Conservation (phyloP, 2,888 invertebrate genomes). For the Aquatica leii region DNA sequence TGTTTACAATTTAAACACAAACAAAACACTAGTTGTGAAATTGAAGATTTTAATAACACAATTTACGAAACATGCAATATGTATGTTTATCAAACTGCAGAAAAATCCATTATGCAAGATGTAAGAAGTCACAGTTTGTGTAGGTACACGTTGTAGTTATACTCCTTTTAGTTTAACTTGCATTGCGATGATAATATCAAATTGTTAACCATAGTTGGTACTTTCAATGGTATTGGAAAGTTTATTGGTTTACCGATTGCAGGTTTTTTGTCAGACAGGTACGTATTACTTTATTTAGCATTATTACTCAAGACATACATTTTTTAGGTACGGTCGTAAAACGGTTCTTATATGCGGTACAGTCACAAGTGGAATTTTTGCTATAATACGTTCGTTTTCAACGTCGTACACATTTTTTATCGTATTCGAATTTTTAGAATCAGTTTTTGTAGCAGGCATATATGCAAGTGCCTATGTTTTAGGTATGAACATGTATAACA, state of each 20-base stretch:
- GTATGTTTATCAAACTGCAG: slow-evolving; percentile 51
- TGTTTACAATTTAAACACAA: slow-evolving; percentile 42
- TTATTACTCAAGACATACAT: too few species aligned
- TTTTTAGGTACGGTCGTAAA: too few species aligned
- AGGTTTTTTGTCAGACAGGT: slow-evolving; percentile 68
- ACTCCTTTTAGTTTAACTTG: slow-evolving; percentile 66
- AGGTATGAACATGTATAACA: too few species aligned
- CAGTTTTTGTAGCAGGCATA: too few species aligned
- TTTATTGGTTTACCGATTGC: slow-evolving; percentile 64
- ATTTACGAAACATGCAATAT: slow-evolving; percentile 45
- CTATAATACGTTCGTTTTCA: too few species aligned
- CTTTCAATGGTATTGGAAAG: slow-evolving; percentile 25
- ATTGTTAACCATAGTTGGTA: slow-evolving; percentile 76
- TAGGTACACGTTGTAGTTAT: not conserved
- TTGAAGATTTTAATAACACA: slow-evolving; percentile 43
- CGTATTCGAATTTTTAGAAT: too few species aligned
- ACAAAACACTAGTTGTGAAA: slow-evolving; percentile 41
- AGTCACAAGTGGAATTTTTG: too few species aligned
- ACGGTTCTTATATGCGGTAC: too few species aligned
- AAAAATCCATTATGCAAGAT: slow-evolving; percentile 54
- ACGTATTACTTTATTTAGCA: too few species aligned
- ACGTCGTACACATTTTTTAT: too few species aligned
- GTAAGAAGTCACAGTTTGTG: too few species aligned
- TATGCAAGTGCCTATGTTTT: too few species aligned
- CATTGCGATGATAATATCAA: slow-evolving; percentile 72